These are phyloP conservation scores for Pygmarrhopalites habei DNA, from an alignment of 1,140 invertebrate genomes.

Conservation along the genomic window DNA sequence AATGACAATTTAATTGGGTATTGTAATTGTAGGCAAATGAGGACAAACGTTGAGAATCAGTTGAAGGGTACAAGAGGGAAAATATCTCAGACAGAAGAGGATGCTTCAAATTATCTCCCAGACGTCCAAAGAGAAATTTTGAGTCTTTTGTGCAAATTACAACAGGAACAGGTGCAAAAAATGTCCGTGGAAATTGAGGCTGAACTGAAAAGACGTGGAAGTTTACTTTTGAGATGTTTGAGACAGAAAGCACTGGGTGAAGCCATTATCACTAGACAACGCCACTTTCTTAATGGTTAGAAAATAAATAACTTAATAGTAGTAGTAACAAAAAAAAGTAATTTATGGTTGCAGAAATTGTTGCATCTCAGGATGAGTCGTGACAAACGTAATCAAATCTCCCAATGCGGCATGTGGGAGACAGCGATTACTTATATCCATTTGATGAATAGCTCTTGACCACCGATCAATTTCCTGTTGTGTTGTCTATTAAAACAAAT, in stretches of 20 bases:
- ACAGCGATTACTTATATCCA: too few species aligned
- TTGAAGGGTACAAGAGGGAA: slow-evolving; percentile 48
- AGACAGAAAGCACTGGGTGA: slow-evolving; percentile 77
- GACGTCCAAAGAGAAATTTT: slow-evolving; percentile 80
- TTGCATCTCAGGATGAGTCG: too few species aligned
- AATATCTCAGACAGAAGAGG: slow-evolving; percentile 70
- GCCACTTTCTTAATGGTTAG: slow-evolving; percentile 74
- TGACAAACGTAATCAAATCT: too few species aligned
- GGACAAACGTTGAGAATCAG: slow-evolving; percentile 67
- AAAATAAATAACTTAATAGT: neutral
- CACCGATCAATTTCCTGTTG: too few species aligned
- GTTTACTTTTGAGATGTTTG: slow-evolving; percentile 73
- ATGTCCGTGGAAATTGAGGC: slow-evolving; percentile 82
- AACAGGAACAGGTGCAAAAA: slow-evolving; percentile 86
- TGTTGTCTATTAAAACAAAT: too few species aligned
- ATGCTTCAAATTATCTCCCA: slow-evolving; percentile 45
- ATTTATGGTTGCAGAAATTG: too few species aligned
- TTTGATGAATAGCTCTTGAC: too few species aligned
- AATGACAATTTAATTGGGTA: too few species aligned
- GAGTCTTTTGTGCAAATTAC: slow-evolving; percentile 72
- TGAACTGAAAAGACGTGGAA: slow-evolving; percentile 72
- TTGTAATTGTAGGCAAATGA: too few species aligned
- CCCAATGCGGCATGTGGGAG: too few species aligned
- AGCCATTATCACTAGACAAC: slow-evolving; percentile 81
- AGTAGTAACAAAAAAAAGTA: neutral